Base-by-base conservation (phyloP, 2,113 vertebrate species). In the Trogon melanurus region DNA sequence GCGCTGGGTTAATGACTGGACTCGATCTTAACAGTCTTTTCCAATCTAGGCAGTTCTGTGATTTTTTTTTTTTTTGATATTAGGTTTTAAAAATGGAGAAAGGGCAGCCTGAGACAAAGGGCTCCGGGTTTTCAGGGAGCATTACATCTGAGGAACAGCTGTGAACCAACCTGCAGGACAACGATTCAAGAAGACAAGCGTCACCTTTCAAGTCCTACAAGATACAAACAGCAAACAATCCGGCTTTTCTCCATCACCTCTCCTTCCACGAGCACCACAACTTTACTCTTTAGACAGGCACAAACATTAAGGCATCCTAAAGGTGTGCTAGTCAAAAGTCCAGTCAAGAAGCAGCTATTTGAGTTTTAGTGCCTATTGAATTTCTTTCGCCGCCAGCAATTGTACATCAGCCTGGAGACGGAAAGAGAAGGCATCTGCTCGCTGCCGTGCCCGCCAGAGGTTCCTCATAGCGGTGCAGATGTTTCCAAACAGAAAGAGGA, bases 401-500 rank as follows among this genome's bases (percentile, higher is more conserved):
- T 34, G 57, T 56, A n/a, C 56, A 38, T 34, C 30, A 72, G 54
- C 47, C 88, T 17, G 6, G 51, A 57, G 48, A 79, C 3, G 11
- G 66, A 45, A 36, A 58, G 81, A 41, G 72, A 60, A 44, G 2
- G 29, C 69, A 44, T 82, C 78, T 85, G 73, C 74, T 75, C 56
- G 3, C 23, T 34, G 79, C 66, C 57, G 57, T 0, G 41, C 78
- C 47, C 20, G 4, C 27, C 85, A 86, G 64, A 80, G 0, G 10
- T 62, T 73, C 80, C 90, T 38, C 86, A 34, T 21, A 87, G 54
- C 3, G 1, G 69, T 38, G 80, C 79, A 89, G 91, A 76, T 69
- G 89, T 82, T 97, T 93, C 88, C 89, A 91, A 88, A 85, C 11
- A 60, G 44, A 57, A 62, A 80, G 80, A 56, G 61, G 51, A 95